Evolutionary conservation across 2,113 vertebrate genomes (phyloP).

Genomic region (Microcebus jonahi): DNA sequence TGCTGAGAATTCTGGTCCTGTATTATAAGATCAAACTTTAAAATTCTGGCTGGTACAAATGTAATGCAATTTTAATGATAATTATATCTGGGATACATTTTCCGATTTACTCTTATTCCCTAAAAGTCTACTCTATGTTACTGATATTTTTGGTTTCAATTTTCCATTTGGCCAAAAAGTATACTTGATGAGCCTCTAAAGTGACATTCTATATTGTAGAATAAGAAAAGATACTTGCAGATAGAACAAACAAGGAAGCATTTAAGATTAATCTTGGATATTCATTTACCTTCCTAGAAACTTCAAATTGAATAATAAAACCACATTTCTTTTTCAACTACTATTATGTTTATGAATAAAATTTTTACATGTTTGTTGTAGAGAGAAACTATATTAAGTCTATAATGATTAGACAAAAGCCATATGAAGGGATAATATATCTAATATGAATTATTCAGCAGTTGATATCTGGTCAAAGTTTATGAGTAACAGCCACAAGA

Average conservation of each 20-base stretch:
- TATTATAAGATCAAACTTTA: neutral
- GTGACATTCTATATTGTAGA: neutral
- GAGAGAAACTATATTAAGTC: neutral
- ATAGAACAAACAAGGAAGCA: neutral
- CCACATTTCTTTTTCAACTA: neutral
- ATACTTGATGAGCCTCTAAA: neutral
- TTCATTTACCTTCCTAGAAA: neutral
- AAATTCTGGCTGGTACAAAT: slow-evolving; percentile 34
- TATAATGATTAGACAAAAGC: slow-evolving; percentile 24
- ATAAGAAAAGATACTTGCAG: neutral
- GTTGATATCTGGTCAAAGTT: neutral
- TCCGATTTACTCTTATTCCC: neutral
- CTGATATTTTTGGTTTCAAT: neutral
- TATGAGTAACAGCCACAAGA: neutral
- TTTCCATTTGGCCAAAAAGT: neutral
- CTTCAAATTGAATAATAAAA: slow-evolving; percentile 20
- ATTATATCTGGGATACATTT: neutral
- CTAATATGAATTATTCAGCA: neutral
- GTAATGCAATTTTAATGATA: neutral
- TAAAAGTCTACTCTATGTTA: neutral
- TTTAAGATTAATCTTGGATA: neutral
- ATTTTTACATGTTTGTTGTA: slow-evolving; percentile 20
- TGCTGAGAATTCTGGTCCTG: neutral
- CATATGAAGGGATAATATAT: neutral
- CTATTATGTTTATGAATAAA: slow-evolving; percentile 36